Evolutionary conservation across 2,113 vertebrate species (phyloP), one percentile per base, ranked within the genome.

Genomic region (Columba janthina): DNA sequence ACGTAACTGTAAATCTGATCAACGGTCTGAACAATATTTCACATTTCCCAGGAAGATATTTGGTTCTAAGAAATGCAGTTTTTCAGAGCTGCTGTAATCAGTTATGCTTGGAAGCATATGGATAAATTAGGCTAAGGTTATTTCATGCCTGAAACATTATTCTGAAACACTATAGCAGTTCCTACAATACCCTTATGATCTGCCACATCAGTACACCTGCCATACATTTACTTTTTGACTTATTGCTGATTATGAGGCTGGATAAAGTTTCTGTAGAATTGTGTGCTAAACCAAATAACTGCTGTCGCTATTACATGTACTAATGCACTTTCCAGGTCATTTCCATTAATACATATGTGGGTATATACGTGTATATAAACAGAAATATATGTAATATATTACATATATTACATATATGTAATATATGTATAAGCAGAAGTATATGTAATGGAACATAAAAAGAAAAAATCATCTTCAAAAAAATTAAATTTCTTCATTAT

Each of bases 101-200:
- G 38, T 78, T 75, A 73, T 9, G 21, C n/a, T 90, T 69, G 22
- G 57, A 81, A 89, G 51, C 46, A 64, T 51, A 42, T 0, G 2
- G 38, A 64, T 87, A 89, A 89, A 89, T 87, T 84, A 81, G 15
- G 32, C 82, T 42, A 64, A 75, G 14, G 29, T 82, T 88, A 67
- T 91, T 93, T 94, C 48, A 87, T 87, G 77, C 56, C 77, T 77
- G 61, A 92, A 95, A 84, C 25, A 51, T 31, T 61, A 26, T 76
- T 28, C 40, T 57, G 71, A 85, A 88, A 73, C 1, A 11, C 73
- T 67, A 40, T 28, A 84, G 46, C 19, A 72, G 48, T 15, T 85
- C 71, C 65, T 67, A 84, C 32, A 70, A 54, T 31, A 56, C 61
- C 11, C 34, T 75, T 67, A 58, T 67, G 38, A 48, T 56, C 40